Evolutionary conservation across 2,113 vertebrate genomes (phyloP), one percentile per base, ranked within the genome.

Genomic region (Reinhardtius hippoglossoides): DNA sequence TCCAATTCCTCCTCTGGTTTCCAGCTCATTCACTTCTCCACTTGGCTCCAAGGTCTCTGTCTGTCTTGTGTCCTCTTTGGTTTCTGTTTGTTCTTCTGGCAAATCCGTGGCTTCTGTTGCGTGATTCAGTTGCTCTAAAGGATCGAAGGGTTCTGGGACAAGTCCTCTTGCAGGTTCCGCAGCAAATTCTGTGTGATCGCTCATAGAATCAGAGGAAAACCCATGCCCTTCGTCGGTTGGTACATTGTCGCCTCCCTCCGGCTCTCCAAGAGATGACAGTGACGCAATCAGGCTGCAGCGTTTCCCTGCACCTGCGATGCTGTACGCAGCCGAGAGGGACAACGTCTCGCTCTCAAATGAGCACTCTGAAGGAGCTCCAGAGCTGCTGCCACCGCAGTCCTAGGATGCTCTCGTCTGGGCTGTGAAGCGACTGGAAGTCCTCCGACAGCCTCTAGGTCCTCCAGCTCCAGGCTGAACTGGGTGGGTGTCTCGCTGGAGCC

Each of bases 201-300:
- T 96, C 81, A 96, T 90, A 0, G 96, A 97, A 67, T 97, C 96
- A 0, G 92, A 93, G 44, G 92, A 94, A 74, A 87, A 94, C 90
- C 82, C 94, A 1, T 71, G 81, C 48, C 86, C 87, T 82, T 92
- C 96, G 2, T 93, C 93, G 4, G 95, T 95, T 0, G 91, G 93
- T n/a, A 91, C 94, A 0, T 95, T 94, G 0, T 86, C 87, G 66
- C 82, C 89, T 18, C 67, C 91, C 1, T 87, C 86, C 16, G 85
- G 63, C 0, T 85, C 86, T 59, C 88, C 88, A 31, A 94, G 67
- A 57, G 94, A 95, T 21, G 92, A 93, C 74, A 95, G 64, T 0
- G 87, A 95, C 88, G 96, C 95, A 0, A 95, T 92, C 44, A 94
- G 85, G 80, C 94, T 91, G 2, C 88, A 84, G 2, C 26, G n/a